phyloP scores from a whole-genome alignment of 2,113 vertebrate genomes.

The Psittacula cyanocephala region DNA sequence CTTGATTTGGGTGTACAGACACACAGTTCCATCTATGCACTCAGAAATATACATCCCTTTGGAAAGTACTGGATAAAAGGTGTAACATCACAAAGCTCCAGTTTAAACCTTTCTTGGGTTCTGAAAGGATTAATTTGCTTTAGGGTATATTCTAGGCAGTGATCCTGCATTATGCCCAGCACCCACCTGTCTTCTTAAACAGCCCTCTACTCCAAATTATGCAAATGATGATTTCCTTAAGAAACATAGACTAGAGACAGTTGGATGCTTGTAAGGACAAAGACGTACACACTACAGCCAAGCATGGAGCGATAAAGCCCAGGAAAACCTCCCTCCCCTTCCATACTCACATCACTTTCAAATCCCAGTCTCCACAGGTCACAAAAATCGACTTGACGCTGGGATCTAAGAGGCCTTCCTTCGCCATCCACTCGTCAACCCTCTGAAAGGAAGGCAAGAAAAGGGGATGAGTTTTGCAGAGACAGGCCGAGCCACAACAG shows the following conservation, averaged over 20 bases:
- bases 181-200: background rate
- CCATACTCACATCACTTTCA: slow-evolving; percentile 88
- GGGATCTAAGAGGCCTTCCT: slow-evolving; percentile 85
- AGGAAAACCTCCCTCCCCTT: slow-evolving; percentile 26
- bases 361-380: slow-evolving; percentile 88
- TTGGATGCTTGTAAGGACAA: background rate
- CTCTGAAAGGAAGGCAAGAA: slow-evolving; percentile 80
- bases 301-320: background rate
- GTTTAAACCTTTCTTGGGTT: background rate
- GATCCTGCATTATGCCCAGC: background rate
- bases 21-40: background rate
- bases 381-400: slow-evolving; percentile 87
- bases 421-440: slow-evolving; percentile 86
- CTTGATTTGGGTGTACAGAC: background rate
- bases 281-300: background rate
- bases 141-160: background rate
- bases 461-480: slow-evolving; percentile 70
- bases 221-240: background rate
- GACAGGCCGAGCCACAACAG: slow-evolving; percentile 67
- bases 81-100: background rate
- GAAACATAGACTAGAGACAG: background rate
- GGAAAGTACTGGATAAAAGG: background rate
- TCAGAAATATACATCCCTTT: background rate
- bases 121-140: background rate
- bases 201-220: background rate